Conservation (phyloP, 2,888 invertebrate species). For the Drosophila kanekoi region DNA sequence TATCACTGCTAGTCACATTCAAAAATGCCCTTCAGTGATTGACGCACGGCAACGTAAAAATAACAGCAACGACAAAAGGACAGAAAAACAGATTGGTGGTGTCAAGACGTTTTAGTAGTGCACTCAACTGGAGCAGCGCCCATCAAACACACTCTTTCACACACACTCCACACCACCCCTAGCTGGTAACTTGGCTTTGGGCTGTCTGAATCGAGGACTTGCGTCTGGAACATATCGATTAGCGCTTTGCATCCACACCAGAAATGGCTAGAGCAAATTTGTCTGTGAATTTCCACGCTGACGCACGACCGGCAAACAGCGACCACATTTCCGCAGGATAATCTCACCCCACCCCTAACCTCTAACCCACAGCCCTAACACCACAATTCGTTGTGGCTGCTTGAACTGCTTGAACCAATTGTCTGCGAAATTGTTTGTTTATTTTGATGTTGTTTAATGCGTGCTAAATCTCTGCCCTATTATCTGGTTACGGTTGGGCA, state of each 20-base stretch:
- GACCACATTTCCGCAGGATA: conserved; percentile 59
- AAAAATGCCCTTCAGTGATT: conserved; percentile 48
- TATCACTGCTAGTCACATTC: conserved; percentile 19
- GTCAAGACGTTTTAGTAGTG: conserved; percentile 55
- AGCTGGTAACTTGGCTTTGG: not conserved
- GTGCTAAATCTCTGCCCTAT: conserved; percentile 62
- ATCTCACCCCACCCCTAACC: conserved; percentile 54
- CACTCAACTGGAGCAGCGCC: conserved; percentile 52
- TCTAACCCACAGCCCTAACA: conserved; percentile 21
- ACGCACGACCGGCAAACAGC: conserved; percentile 53
- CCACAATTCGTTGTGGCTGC: conserved; percentile 62
- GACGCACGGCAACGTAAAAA: conserved; percentile 32
- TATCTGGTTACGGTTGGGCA: conserved; percentile 50
- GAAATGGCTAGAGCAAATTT: conserved; percentile 44
- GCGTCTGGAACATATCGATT: conserved; percentile 81
- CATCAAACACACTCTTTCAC: conserved; percentile 43
- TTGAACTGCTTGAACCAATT: conserved; percentile 65
- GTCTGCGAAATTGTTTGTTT: conserved; percentile 77
- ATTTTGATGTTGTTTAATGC: conserved; percentile 77
- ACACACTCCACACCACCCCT: conserved; percentile 17
- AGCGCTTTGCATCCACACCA: conserved; percentile 67
- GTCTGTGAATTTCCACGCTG: conserved; percentile 50
- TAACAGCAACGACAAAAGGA: conserved; percentile 3
- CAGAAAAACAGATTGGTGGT: conserved; percentile 66
- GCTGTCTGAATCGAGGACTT: conserved; percentile 31